Conservation (phyloP, 2,888 invertebrate species). For the Ochlodes sylvanus region DNA sequence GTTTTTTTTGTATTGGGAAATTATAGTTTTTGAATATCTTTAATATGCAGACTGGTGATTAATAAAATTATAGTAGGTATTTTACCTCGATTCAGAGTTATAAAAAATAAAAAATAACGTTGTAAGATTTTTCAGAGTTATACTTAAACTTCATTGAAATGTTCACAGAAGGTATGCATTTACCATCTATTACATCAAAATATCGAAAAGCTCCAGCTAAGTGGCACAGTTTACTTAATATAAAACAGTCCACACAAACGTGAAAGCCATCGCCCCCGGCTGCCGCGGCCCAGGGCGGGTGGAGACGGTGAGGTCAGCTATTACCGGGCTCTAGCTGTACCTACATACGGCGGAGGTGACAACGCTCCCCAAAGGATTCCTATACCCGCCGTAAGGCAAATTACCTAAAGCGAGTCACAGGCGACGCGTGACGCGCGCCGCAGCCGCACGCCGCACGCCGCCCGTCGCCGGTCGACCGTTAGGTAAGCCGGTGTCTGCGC, state of each 20-base stretch:
- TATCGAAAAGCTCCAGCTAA: too few relatives aligned
- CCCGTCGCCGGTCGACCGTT: conserved; percentile 37
- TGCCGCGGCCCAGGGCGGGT: background rate
- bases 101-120: too few relatives aligned
- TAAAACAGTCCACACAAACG: background rate
- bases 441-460: conserved; percentile 39
- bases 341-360: conserved; percentile 15
- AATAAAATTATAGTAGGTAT: too few relatives aligned
- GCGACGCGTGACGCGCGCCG: conserved; percentile 25
- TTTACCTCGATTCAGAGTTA: too few relatives aligned
- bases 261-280: background rate
- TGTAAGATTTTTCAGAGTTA: too few relatives aligned
- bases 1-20: too few relatives aligned
- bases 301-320: background rate
- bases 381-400: conserved; percentile 30
- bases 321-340: background rate
- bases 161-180: too few relatives aligned
- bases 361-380: conserved; percentile 29
- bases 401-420: conserved; percentile 19
- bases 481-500: conserved; percentile 35
- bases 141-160: too few relatives aligned
- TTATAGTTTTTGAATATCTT: too few relatives aligned
- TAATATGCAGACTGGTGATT: too few relatives aligned
- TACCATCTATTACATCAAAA: too few relatives aligned
- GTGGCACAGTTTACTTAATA: background rate